phyloP scores from a whole-genome alignment of 2,113 vertebrate species.

The Callionymus lyra region DNA sequence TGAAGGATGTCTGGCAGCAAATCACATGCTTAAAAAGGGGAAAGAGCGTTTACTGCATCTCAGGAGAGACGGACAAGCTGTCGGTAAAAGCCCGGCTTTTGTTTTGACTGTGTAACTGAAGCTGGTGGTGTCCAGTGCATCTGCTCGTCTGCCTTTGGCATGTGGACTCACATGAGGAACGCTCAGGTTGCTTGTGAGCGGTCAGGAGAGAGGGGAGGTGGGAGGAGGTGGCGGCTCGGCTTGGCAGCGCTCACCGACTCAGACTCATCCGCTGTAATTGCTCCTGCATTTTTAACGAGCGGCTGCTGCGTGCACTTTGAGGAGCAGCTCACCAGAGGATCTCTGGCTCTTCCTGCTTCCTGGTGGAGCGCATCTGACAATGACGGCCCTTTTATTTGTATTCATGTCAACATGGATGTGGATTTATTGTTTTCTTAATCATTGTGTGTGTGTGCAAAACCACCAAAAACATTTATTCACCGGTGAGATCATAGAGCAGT shows the following conservation, averaged over 20 bases:
- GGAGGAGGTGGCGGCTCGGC: slow-evolving; percentile 19
- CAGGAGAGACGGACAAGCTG: slow-evolving; percentile 32
- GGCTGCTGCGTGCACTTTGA: slow-evolving; percentile 42
- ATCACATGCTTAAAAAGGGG: slow-evolving; percentile 14
- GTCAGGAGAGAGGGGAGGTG: slow-evolving; percentile 5
- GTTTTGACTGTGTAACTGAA: slow-evolving; percentile 39
- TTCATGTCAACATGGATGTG: slow-evolving; percentile 5
- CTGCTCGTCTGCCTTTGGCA: slow-evolving; percentile 28
- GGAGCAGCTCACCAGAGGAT: slow-evolving; percentile 30
- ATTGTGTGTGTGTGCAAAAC: no score
- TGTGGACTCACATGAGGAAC: slow-evolving; percentile 22
- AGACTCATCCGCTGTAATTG: slow-evolving; percentile 50
- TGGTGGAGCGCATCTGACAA: slow-evolving; percentile 11
- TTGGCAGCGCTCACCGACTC: slow-evolving; percentile 38
- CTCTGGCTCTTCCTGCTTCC: slow-evolving; percentile 22
- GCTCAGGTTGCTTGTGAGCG: slow-evolving; percentile 34
- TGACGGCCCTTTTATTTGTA: slow-evolving; percentile 7
- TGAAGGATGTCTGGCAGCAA: slow-evolving; percentile 18
- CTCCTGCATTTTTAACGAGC: slow-evolving; percentile 61
- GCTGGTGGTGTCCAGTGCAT: slow-evolving; percentile 34
- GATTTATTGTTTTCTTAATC: no score
- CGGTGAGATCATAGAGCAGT: no score
- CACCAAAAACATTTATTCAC: no score
- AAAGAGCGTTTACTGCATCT: slow-evolving; percentile 18
- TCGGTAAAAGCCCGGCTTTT: slow-evolving; percentile 20